Evolutionary conservation across 2,888 invertebrate genomes (phyloP).

Genomic region (Drosophila borealis): DNA sequence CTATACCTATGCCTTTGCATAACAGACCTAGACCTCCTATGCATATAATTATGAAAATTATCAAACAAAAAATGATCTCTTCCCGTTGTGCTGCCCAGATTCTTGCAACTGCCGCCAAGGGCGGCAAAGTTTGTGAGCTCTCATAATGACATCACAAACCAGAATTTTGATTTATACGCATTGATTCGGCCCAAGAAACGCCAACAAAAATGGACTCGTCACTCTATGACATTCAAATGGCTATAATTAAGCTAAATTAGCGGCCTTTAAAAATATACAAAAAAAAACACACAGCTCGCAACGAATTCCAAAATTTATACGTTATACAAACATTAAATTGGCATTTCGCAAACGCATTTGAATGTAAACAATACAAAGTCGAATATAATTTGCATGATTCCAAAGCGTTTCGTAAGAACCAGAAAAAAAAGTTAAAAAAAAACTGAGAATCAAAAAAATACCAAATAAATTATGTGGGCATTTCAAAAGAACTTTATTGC

Average conservation of each 20-base stretch:
- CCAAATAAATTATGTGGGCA: slow-evolving; percentile 73
- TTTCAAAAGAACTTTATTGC: slow-evolving; percentile 71
- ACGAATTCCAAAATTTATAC: slow-evolving; percentile 40
- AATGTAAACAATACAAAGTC: slow-evolving; percentile 58
- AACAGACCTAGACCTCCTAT: no score
- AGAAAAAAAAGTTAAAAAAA: slow-evolving; percentile 7
- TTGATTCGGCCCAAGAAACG: slow-evolving; percentile 18
- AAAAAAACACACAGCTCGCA: slow-evolving; percentile 4
- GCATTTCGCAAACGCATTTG: slow-evolving; percentile 43
- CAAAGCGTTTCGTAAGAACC: slow-evolving; percentile 69
- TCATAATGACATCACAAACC: slow-evolving; percentile 67
- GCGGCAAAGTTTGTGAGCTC: slow-evolving; percentile 50
- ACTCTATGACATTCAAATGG: slow-evolving; percentile 66
- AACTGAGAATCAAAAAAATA: slow-evolving; percentile 23
- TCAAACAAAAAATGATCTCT: neutral
- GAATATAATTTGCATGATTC: slow-evolving; percentile 73
- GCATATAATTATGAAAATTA: neutral
- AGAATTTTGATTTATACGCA: slow-evolving; percentile 51
- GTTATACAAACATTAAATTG: slow-evolving; percentile 46
- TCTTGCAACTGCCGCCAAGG: slow-evolving; percentile 23
- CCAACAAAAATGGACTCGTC: slow-evolving; percentile 33
- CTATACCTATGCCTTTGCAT: no score
- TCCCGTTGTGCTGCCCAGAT: neutral
- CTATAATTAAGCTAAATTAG: slow-evolving; percentile 75
- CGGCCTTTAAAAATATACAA: slow-evolving; percentile 42